Percentiles rank a stretch among this genome's conserved stretches.
Conservation (phyloP, 2,797 vertebrate species). For the Saguinus oedipus region DNA sequence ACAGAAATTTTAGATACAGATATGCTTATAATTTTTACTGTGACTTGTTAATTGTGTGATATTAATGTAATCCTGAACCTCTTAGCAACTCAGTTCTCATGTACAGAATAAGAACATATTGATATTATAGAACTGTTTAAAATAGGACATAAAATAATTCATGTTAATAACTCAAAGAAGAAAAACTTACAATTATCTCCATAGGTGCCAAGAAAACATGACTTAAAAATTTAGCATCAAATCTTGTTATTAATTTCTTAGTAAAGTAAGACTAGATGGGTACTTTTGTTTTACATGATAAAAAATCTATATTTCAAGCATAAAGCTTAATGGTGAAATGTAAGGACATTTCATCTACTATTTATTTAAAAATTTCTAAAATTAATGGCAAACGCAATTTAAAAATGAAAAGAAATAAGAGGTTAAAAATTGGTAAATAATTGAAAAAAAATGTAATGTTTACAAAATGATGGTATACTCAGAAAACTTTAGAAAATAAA, state of each 20-base stretch:
- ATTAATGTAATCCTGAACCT: neutral
- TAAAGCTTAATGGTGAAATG: neutral
- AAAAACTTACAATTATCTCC: neutral
- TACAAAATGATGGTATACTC: neutral
- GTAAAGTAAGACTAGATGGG: neutral
- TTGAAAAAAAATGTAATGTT: neutral
- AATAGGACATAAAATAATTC: neutral
- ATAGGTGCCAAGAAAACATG: neutral
- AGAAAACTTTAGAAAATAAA: neutral
- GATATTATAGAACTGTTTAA: neutral
- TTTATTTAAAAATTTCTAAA: neutral
- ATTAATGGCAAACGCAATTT: neutral
- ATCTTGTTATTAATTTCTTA: neutral
- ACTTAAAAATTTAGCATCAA: neutral
- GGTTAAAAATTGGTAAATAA: neutral
- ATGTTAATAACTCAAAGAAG: neutral
- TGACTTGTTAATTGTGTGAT: neutral
- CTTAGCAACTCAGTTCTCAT: neutral
- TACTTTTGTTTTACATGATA: neutral
- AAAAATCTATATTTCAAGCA: neutral
- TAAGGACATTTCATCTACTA: neutral
- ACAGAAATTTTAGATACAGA: neutral
- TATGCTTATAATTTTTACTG: neutral
- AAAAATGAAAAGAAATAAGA: neutral
- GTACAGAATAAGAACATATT: neutral